Evolutionary conservation across 2,888 invertebrate genomes (phyloP), one percentile per base, ranked within the genome.

Genomic region (Cyclophora punctaria): DNA sequence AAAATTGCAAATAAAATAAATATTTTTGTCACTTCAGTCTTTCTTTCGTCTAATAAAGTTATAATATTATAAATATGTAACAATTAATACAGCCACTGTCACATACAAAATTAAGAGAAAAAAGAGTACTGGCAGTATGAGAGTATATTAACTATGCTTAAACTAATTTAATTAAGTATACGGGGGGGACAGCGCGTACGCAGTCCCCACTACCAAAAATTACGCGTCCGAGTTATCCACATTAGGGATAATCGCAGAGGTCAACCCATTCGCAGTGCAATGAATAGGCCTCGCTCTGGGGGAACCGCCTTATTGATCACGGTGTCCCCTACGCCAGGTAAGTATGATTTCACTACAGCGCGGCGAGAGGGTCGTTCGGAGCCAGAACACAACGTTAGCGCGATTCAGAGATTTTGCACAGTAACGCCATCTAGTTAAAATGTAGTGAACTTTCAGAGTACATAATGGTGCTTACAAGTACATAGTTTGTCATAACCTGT

Each of bases 281-380:
- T 49, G 52, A 49, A 35, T 33, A n/a, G 43, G 52, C 45, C 49
- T 52, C 52, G 49, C 52, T 49, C 52, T 47, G 52, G 52, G 52
- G 49, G 49, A 52, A 49, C 52, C 52, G 52, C 52, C 52, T 52
- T 42, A 41, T 37, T 52, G 49, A 52, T 52, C 52, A 49, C 52
- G 49, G 52, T 52, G n/a, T 49, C 49, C 47, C 49, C 52, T 49
- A 52, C 49, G 47, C 52, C 47, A 52, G 52, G 49, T 52, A 53
- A 48, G 44, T 53, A 53, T 52, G 45, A 47, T 5, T 45, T 40
- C 4, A 34, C 3, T 4, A 20, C 5, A n/a, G 3, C 40, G 33
- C 35, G 3, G 1, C 4, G 20, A 33, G n/a, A 4, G 0, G 0
- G 5, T 35, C 48, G 3, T 34, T 37, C 20, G 6, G 3, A 5